phyloP scores from a whole-genome alignment of 2,797 vertebrate genomes.

The Lepus oiostolus region DNA sequence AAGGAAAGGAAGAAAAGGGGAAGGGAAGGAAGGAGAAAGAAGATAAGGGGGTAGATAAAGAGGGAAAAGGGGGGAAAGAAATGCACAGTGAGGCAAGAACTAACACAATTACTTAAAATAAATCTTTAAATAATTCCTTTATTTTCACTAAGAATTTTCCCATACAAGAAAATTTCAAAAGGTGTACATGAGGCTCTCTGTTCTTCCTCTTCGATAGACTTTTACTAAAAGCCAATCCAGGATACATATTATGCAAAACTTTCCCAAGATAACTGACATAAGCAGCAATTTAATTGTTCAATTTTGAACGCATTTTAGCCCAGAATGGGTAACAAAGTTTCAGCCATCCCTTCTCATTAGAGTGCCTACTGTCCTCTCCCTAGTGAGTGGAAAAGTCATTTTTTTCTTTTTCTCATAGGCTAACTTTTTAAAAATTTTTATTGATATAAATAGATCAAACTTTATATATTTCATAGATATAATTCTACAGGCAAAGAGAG shows the following conservation, averaged over 20 bases:
- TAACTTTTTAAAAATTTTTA: too few species aligned
- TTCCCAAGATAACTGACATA: not conserved
- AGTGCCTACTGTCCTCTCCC: not conserved
- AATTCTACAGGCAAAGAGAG: too few species aligned
- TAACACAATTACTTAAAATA: slow-evolving; percentile 10
- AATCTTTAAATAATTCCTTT: not conserved
- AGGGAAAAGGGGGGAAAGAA: not conserved
- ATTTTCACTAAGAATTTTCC: not conserved
- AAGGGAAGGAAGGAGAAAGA: not conserved
- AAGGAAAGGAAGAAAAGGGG: not conserved
- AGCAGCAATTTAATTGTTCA: not conserved
- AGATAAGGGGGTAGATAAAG: not conserved
- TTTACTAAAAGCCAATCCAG: not conserved
- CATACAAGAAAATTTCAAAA: not conserved
- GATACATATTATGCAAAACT: not conserved
- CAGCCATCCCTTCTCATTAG: not conserved
- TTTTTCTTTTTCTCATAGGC: not conserved
- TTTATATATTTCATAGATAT: too few species aligned
- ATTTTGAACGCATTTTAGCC: not conserved
- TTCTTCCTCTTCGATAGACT: not conserved
- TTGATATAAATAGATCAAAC: too few species aligned
- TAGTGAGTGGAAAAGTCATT: not conserved
- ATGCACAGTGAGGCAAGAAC: not conserved
- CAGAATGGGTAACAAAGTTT: not conserved
- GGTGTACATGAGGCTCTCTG: not conserved